These are phyloP conservation scores for Microctonus aethiopoides DNA, from an alignment of 2,888 invertebrate species.

Conservation along the genomic window DNA sequence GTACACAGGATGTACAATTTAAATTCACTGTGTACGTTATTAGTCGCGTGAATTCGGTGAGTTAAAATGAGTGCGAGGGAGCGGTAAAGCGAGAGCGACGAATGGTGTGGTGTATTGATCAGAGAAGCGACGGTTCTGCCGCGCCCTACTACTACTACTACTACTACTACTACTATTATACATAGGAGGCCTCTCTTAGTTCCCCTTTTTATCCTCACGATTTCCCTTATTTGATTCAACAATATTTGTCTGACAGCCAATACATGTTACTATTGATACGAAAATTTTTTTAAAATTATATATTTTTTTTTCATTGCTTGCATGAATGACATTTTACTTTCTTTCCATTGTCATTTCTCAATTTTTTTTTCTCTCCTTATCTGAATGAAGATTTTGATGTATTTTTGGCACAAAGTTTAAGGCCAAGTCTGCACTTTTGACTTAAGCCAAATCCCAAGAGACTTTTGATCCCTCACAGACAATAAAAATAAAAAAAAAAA, in stretches of 20 bases:
- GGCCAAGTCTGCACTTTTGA: conserved; percentile 49
- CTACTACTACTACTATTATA: conserved; percentile 18
- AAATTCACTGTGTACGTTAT: background rate
- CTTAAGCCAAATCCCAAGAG: conserved; percentile 42
- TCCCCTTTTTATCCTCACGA: background rate
- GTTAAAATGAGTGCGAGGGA: conserved; percentile 42
- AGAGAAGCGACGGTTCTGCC: conserved; percentile 64
- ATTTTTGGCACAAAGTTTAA: conserved; percentile 35
- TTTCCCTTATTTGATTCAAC: background rate
- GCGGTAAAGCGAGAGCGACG: conserved; percentile 47
- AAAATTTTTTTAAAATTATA: background rate
- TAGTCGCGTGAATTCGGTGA: background rate
- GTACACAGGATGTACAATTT: background rate
- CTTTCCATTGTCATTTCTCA: too few relatives aligned
- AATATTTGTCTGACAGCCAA: background rate
- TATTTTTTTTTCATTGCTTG: background rate
- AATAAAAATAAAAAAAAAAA: conserved; percentile 39
- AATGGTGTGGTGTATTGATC: conserved; percentile 63
- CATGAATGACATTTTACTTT: background rate
- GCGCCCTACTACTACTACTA: conserved; percentile 64
- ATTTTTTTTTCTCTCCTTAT: too few relatives aligned
- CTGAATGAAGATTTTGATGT: too few relatives aligned
- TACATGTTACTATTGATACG: conserved; percentile 1
- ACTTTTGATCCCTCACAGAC: conserved; percentile 44
- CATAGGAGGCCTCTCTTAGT: background rate